phyloP scores from a whole-genome alignment of 2,113 vertebrate species.

The Octodon degus region DNA sequence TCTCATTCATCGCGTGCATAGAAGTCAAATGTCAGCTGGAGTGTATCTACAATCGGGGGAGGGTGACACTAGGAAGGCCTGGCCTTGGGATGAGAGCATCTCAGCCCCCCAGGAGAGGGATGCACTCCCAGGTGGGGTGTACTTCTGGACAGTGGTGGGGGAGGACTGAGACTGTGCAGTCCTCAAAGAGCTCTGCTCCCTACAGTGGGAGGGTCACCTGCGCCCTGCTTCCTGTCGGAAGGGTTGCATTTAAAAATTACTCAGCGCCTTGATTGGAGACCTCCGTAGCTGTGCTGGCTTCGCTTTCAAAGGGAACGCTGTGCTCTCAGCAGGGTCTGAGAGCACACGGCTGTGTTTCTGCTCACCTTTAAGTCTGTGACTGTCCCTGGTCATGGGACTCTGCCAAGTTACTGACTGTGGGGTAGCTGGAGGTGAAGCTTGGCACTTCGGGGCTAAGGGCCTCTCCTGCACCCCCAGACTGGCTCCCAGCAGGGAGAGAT shows the following conservation, averaged over 20 bases:
- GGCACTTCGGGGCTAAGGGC: neutral
- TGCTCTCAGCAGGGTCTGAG: neutral
- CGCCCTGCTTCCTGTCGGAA: neutral
- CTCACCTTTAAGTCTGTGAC: neutral
- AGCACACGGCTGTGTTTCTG: neutral
- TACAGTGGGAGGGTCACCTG: fast-evolving
- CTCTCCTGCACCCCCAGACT: neutral
- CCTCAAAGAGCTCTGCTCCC: neutral
- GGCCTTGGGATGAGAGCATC: fast-evolving
- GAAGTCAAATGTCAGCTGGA: fast-evolving
- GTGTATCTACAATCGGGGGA: fast-evolving
- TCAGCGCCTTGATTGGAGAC: neutral
- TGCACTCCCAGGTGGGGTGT: fast-evolving
- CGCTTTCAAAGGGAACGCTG: neutral
- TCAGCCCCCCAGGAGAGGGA: neutral
- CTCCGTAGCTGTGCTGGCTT: neutral
- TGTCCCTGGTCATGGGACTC: fast-evolving
- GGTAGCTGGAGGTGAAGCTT: neutral
- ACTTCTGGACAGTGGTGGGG: neutral
- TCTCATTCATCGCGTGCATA: fast-evolving
- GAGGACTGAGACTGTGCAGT: neutral
- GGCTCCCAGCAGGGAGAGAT: neutral
- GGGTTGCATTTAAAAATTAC: slow-evolving; percentile 16
- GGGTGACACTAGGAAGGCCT: neutral
- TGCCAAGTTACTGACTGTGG: neutral